Evolutionary conservation across 2,888 invertebrate species (phyloP).

Genomic region (Limenitis camilla): DNA sequence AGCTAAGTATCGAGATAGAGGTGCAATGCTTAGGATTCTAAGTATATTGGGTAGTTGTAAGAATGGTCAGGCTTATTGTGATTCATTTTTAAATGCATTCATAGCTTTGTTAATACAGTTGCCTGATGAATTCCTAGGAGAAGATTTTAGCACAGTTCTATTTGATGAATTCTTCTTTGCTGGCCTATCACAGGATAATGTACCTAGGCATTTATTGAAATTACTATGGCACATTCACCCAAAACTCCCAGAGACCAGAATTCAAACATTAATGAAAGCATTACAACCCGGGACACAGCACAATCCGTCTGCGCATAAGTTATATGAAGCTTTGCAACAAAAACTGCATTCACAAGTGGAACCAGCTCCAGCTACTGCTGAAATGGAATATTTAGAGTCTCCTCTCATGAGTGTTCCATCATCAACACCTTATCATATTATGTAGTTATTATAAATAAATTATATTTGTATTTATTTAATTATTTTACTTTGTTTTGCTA

Average conservation of each 20-base stretch:
- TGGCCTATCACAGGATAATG: constrained; percentile 91
- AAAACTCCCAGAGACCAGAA: constrained; percentile 84
- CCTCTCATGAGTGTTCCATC: constrained; percentile 90
- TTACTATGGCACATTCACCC: constrained; percentile 92
- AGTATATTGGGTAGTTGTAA: constrained; percentile 93
- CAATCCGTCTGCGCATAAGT: constrained; percentile 86
- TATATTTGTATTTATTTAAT: constrained; percentile 4
- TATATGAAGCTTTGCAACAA: constrained; percentile 85
- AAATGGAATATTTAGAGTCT: constrained; percentile 85
- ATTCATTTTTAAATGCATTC: constrained; percentile 94
- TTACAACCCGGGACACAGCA: constrained; percentile 85
- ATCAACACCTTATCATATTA: constrained; percentile 75
- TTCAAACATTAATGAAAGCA: constrained; percentile 87
- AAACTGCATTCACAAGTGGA: constrained; percentile 84
- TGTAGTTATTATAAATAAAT: neutral
- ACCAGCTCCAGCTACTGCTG: constrained; percentile 75
- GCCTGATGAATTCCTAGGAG: constrained; percentile 93
- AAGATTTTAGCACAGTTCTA: constrained; percentile 95
- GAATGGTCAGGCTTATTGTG: constrained; percentile 93
- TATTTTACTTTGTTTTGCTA: neutral
- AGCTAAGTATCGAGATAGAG: constrained; percentile 85
- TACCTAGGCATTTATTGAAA: constrained; percentile 91
- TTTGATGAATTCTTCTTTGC: constrained; percentile 97
- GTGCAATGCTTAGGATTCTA: constrained; percentile 88
- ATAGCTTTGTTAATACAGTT: constrained; percentile 89